phyloP scores from a whole-genome alignment of 1,140 invertebrate genomes.

The Lepidostoma basale region DNA sequence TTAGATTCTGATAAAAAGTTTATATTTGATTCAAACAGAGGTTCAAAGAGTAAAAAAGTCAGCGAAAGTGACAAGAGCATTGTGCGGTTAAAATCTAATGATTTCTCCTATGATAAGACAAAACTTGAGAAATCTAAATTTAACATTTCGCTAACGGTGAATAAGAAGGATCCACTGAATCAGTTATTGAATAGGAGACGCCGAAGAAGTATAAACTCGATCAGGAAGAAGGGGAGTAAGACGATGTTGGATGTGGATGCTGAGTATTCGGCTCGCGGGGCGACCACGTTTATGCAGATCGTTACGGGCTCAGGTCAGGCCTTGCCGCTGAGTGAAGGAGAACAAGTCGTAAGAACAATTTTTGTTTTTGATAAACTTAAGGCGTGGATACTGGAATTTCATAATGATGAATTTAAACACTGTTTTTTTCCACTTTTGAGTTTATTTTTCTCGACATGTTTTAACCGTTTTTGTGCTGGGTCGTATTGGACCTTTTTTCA shows the following conservation, averaged over 20 bases:
- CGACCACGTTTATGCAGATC: constrained; percentile 55
- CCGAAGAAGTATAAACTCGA: not conserved
- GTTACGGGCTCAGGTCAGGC: constrained; percentile 60
- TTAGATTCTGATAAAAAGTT: not conserved
- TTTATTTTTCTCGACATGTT: no score
- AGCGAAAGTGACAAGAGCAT: not conserved
- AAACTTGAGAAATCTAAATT: constrained; percentile 29
- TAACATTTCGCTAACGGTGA: constrained; percentile 30
- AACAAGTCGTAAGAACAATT: constrained; percentile 62
- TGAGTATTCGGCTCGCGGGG: constrained; percentile 38
- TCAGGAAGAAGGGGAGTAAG: constrained; percentile 3
- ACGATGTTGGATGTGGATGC: constrained; percentile 2
- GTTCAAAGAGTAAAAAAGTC: not conserved
- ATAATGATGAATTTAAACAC: no score
- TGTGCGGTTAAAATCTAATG: constrained; percentile 6
- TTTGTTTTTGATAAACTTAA: no score
- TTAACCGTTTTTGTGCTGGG: no score
- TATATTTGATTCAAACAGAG: not conserved
- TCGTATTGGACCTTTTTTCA: no score
- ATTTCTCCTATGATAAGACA: not conserved
- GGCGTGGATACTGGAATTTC: no score
- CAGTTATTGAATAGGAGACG: constrained; percentile 23
- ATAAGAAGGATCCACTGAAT: constrained; percentile 27
- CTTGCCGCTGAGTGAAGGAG: constrained; percentile 62
- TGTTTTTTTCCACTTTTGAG: no score